phyloP scores from a whole-genome alignment of 2,797 vertebrate genomes.

The Eospalax fontanierii region DNA sequence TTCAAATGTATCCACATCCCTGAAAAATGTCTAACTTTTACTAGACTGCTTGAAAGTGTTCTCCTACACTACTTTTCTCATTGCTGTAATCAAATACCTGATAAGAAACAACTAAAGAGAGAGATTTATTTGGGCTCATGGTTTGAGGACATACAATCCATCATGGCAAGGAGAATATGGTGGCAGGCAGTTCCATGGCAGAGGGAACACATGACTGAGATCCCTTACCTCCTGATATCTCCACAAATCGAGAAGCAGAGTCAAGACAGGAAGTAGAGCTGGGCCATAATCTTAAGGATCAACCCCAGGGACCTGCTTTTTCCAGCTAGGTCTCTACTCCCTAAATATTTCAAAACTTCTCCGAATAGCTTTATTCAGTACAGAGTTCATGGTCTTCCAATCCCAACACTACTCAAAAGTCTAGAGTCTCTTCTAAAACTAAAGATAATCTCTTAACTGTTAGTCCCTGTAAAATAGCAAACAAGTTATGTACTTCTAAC shows the following conservation, averaged over 20 bases:
- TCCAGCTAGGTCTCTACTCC: background rate
- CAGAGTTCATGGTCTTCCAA: background rate
- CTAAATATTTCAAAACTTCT: background rate
- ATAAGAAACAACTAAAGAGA: background rate
- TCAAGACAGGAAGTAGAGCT: background rate
- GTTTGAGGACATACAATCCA: background rate
- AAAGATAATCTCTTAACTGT: background rate
- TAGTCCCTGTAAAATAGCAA: background rate
- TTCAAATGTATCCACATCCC: background rate
- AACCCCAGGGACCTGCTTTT: background rate
- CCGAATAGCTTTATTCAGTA: too few relatives aligned
- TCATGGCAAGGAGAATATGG: background rate
- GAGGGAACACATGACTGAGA: background rate
- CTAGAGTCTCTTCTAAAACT: background rate
- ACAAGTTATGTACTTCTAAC: background rate
- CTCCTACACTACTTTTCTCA: background rate
- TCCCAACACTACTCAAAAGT: background rate
- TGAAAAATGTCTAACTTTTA: background rate
- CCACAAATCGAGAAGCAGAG: background rate
- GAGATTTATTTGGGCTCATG: background rate
- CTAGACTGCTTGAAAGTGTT: background rate
- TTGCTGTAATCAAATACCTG: background rate
- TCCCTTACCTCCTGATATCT: background rate
- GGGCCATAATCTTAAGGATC: background rate
- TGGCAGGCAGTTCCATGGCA: background rate